These are phyloP conservation scores for Channa maculata DNA, from an alignment of 2,113 vertebrate species.

Conservation along the genomic window DNA sequence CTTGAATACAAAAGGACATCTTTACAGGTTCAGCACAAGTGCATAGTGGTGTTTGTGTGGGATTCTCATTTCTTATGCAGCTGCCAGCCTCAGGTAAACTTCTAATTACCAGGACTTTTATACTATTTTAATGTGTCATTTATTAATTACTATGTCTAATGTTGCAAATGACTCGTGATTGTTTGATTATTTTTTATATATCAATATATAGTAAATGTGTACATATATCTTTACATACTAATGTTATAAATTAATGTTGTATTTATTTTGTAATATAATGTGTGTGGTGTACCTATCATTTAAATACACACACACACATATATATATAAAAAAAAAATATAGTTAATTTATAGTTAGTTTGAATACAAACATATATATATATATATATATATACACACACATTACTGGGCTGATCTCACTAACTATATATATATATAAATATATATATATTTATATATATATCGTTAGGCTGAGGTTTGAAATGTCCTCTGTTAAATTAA, in stretches of 20 bases:
- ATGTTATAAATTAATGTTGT: not conserved
- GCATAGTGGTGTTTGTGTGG: slow-evolving; percentile 34
- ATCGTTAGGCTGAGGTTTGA: too few relatives aligned
- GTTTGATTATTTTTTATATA: slow-evolving; percentile 11
- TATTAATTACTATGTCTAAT: not conserved
- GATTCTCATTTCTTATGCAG: slow-evolving; percentile 44
- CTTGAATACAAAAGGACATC: slow-evolving; percentile 63
- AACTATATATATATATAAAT: too few relatives aligned
- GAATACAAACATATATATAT: too few relatives aligned
- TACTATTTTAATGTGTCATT: slow-evolving; percentile 1
- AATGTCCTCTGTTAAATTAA: too few relatives aligned
- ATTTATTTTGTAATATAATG: not conserved
- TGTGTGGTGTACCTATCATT: too few relatives aligned
- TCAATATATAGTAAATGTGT: not conserved
- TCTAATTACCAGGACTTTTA: not conserved
- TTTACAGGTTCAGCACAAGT: slow-evolving; percentile 53
- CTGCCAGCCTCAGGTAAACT: slow-evolving; percentile 70
- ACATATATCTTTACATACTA: too few relatives aligned
- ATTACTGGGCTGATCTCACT: too few relatives aligned
- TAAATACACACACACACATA: too few relatives aligned
- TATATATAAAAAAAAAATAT: too few relatives aligned
- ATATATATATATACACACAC: too few relatives aligned
- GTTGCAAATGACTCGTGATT: not conserved
- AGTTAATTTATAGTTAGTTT: too few relatives aligned
- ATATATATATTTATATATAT: too few relatives aligned